Percentiles rank a stretch among this genome's conserved stretches.
Conservation (phyloP, 1,140 invertebrate species). For the Hyposmocoma kahamanoa region DNA sequence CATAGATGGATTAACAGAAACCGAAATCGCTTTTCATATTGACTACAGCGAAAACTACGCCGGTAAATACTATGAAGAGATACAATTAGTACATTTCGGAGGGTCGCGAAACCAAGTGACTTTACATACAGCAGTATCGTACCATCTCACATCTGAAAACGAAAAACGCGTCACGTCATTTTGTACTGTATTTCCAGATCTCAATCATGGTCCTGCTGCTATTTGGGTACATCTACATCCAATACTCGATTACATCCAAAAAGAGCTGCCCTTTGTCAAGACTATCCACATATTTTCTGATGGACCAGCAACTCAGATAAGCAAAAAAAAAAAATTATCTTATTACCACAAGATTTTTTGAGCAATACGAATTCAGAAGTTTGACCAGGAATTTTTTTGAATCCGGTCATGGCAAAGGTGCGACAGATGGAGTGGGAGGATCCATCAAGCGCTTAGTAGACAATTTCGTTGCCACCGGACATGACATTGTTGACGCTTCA, state of each 20-base stretch:
- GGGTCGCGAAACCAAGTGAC: slow-evolving; percentile 5
- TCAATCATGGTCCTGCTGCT: background rate
- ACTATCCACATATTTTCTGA: slow-evolving; percentile 1
- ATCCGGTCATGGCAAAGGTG: slow-evolving; percentile 17
- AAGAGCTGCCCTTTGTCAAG: background rate
- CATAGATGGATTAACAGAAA: slow-evolving; percentile 1
- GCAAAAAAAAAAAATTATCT: background rate
- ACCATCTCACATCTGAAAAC: background rate
- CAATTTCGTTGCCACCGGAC: background rate
- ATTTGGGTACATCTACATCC: slow-evolving; percentile 7
- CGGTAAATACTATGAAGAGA: slow-evolving; percentile 3
- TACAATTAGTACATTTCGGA: slow-evolving; percentile 5
- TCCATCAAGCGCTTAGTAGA: background rate
- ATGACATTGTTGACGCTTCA: background rate
- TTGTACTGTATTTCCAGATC: background rate
- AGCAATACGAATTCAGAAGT: background rate
- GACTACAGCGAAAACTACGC: slow-evolving; percentile 5
- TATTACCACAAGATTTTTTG: background rate
- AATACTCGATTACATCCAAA: background rate
- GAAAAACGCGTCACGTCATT: background rate
- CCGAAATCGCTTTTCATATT: background rate
- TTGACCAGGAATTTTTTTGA: slow-evolving; percentile 15
- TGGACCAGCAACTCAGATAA: background rate
- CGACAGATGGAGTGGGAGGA: slow-evolving; percentile 1
- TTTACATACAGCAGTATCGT: slow-evolving; percentile 2